phyloP scores from a whole-genome alignment of 2,797 vertebrate genomes.

The Lagothrix lagotricha region DNA sequence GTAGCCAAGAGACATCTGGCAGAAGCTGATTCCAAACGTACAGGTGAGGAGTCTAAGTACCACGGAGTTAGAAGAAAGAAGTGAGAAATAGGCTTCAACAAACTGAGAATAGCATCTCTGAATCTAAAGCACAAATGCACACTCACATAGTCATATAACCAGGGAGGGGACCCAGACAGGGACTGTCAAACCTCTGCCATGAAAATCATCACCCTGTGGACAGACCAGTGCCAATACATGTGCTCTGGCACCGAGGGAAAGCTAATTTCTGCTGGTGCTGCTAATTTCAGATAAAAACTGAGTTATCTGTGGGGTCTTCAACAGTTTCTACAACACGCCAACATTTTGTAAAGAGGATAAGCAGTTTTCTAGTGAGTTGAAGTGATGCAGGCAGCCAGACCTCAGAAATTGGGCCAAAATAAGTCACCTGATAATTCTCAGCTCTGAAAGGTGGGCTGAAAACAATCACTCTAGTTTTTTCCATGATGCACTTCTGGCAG shows the following conservation, averaged over 20 bases:
- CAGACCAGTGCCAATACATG: background rate
- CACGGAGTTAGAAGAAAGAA: background rate
- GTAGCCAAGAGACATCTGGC: background rate
- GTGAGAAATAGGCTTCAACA: background rate
- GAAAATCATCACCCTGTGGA: background rate
- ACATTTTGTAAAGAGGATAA: background rate
- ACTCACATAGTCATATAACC: background rate
- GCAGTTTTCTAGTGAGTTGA: background rate
- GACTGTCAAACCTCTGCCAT: background rate
- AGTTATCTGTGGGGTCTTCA: background rate
- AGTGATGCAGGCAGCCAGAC: background rate
- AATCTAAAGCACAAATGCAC: background rate
- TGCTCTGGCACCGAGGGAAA: background rate
- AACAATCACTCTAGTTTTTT: background rate
- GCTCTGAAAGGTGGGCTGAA: slow-evolving; percentile 7
- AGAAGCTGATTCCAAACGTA: background rate
- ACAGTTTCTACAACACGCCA: background rate
- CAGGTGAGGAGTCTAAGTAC: background rate
- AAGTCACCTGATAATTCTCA: slow-evolving; percentile 1
- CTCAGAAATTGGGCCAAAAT: slow-evolving; percentile 7
- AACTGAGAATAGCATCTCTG: background rate
- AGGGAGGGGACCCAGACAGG: background rate
- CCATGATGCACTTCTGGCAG: background rate
- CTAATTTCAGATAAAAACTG: background rate
- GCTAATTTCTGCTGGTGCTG: background rate